Conservation (phyloP, 2,113 vertebrate species). For the Pteropus alecto region DNA sequence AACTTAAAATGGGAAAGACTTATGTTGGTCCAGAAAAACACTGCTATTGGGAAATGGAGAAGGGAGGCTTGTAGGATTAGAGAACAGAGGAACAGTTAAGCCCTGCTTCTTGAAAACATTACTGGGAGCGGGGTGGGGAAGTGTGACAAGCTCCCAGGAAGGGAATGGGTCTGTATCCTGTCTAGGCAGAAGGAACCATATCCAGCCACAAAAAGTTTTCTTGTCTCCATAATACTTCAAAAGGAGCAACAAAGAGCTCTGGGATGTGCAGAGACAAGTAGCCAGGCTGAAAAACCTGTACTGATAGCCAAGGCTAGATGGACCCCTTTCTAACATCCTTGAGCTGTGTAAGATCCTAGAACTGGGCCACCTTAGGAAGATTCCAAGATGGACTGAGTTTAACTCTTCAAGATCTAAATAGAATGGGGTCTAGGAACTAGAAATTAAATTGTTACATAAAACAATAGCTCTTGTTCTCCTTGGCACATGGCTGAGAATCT, state of each 20-base stretch:
- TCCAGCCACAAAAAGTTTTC: background rate
- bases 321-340: background rate
- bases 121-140: fast-evolving
- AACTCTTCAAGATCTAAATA: background rate
- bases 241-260: background rate
- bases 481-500: background rate
- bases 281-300: background rate
- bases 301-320: background rate
- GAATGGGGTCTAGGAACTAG: background rate
- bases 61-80: background rate
- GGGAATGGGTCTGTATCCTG: background rate
- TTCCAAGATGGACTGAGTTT: background rate
- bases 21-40: background rate
- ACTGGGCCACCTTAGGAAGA: background rate
- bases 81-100: background rate
- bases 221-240: background rate
- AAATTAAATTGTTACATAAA: background rate
- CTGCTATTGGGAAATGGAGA: background rate
- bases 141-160: background rate
- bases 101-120: background rate
- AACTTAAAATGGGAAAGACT: background rate
- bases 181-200: background rate
- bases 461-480: background rate
- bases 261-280: background rate
- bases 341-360: background rate